phyloP scores from a whole-genome alignment of 37 sponge, comb jelly and placozoan genomes.

The Haliclona indistincta region DNA sequence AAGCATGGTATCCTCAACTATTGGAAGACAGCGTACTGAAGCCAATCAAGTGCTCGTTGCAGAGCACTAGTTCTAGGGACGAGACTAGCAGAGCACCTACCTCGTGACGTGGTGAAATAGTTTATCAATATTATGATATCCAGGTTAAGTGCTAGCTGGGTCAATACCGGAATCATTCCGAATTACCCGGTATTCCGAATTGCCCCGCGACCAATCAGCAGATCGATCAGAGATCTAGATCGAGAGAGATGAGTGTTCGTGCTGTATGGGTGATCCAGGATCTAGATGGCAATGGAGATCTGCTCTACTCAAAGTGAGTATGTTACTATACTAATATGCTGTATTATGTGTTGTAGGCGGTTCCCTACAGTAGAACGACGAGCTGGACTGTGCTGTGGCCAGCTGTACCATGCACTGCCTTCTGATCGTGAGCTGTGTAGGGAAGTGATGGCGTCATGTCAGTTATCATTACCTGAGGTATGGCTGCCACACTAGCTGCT shows the following conservation, averaged over 20 bases:
- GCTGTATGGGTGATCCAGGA: constrained; percentile 73
- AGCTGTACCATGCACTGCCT: constrained; percentile 46
- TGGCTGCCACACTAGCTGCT: neutral
- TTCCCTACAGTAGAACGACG: constrained; percentile 77
- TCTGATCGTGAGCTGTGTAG: constrained; percentile 43
- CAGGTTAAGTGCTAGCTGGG: too few species aligned
- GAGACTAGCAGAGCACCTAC: too few species aligned
- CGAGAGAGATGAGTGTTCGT: constrained; percentile 80
- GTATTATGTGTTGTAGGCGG: constrained; percentile 43
- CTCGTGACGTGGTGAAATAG: too few species aligned
- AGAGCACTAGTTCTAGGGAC: too few species aligned
- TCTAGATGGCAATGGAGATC: constrained; percentile 2
- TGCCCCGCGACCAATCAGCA: too few species aligned
- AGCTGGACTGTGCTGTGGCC: constrained; percentile 18
- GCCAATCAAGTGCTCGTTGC: too few species aligned
- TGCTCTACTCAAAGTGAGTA: constrained; percentile 68
- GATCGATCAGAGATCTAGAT: too few species aligned
- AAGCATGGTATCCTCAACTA: too few species aligned
- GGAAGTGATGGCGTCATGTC: constrained; percentile 41
- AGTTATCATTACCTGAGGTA: constrained; percentile 29
- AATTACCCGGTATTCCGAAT: too few species aligned
- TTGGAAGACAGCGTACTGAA: too few species aligned
- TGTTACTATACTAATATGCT: neutral
- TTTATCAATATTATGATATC: too few species aligned
- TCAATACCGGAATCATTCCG: too few species aligned